Percentiles rank a stretch among this genome's conserved stretches.
Conservation (phyloP, 1,140 invertebrate species). For the Drosophila lowei region DNA sequence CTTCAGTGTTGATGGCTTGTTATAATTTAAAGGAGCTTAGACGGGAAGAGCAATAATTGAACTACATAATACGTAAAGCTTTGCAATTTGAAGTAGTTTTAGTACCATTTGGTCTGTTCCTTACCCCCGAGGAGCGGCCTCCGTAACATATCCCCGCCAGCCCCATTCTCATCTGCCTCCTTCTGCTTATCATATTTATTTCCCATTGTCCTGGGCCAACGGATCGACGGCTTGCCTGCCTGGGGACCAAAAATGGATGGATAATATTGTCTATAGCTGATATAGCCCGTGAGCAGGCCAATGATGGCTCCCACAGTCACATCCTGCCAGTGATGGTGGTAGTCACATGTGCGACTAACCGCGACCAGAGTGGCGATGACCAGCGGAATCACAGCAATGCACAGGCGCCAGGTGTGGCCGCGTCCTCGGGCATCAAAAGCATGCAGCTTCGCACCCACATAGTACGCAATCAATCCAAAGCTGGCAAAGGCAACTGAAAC, state of each 20-base stretch:
- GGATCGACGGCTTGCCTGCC: conserved; percentile 52
- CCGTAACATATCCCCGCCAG: conserved; percentile 1
- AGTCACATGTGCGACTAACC: conserved; percentile 92
- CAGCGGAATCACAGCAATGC: conserved; percentile 86
- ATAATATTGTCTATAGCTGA: conserved; percentile 91
- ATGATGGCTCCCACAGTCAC: conserved; percentile 88
- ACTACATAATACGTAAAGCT: conserved; percentile 52
- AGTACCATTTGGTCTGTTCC: conserved; percentile 55
- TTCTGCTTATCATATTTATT: conserved; percentile 4
- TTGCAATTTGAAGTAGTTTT: conserved; percentile 4
- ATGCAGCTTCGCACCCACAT: conserved; percentile 89
- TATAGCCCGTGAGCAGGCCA: conserved; percentile 86
- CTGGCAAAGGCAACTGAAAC: conserved; percentile 89
- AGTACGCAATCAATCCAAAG: conserved; percentile 89
- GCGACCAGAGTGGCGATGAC: conserved; percentile 87
- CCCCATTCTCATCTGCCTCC: not conserved
- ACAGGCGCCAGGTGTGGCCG: conserved; percentile 86
- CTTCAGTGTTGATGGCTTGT: conserved; percentile 18
- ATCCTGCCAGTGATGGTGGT: conserved; percentile 96
- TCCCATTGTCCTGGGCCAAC: conserved; percentile 35
- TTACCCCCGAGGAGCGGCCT: conserved; percentile 48
- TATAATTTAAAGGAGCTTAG: conserved; percentile 28
- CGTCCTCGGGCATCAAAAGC: conserved; percentile 86
- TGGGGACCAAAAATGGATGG: conserved; percentile 84
- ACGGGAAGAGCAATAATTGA: conserved; percentile 26